Percentiles rank a stretch among this genome's conserved stretches.
These are phyloP conservation scores for Crotophaga sulcirostris DNA, from an alignment of 2,113 vertebrate species.

Conservation along the genomic window DNA sequence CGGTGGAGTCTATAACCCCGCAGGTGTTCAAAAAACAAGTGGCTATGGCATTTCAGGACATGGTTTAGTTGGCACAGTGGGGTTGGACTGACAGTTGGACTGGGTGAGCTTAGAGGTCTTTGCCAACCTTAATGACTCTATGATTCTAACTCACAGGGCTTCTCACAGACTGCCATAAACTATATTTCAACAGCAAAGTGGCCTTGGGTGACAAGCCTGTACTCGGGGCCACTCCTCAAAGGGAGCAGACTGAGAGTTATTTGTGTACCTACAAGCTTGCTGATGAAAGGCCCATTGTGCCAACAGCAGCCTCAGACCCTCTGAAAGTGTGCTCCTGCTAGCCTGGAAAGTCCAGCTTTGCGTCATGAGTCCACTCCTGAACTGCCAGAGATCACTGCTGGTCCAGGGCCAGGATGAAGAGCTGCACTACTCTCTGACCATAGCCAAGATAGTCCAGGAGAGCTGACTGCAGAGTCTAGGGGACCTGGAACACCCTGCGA, in stretches of 20 bases:
- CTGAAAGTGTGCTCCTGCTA: neutral
- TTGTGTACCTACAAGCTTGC: neutral
- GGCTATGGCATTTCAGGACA: no score
- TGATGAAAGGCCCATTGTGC: neutral
- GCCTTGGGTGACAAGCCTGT: neutral
- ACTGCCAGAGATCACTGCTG: neutral
- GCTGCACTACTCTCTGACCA: neutral
- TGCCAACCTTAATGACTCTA: no score
- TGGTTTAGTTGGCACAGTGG: no score
- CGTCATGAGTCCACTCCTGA: neutral
- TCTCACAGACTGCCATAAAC: neutral
- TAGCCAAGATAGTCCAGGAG: neutral
- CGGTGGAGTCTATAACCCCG: no score
- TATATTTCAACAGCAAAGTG: neutral
- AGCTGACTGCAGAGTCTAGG: neutral
- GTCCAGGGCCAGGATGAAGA: neutral
- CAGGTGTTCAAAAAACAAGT: no score
- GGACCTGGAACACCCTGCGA: neutral
- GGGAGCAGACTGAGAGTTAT: neutral
- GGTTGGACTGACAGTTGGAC: no score
- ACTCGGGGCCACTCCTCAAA: neutral
- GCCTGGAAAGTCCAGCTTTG: neutral
- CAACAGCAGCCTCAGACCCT: neutral
- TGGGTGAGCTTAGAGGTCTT: no score
- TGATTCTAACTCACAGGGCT: neutral